Base-by-base conservation (phyloP, 1,140 invertebrate species). In the Yoshiicerus persimilis region DNA sequence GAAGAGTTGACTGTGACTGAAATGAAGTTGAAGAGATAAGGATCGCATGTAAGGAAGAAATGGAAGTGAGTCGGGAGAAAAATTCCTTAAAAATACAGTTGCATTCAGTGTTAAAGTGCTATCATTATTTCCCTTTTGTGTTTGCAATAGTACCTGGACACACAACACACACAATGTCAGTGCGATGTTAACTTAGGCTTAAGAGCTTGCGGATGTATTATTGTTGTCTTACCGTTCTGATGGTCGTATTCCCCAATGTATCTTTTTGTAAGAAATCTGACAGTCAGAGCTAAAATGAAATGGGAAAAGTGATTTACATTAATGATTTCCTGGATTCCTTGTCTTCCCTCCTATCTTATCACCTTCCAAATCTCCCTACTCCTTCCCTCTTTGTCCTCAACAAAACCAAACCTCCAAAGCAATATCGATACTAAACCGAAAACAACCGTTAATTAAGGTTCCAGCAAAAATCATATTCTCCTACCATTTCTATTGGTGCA, bases 181-280 rank as follows among this genome's bases (percentile, higher is more conserved):
- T 4, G 32, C 10, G 30, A 84, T 25, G 27, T 84, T 25, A 84
- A 36, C 30, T 84, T 64, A 47, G 11, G 34, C 36, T 90, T 70
- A 84, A n/a, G 47, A n/a, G 47, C 16, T 47, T 56, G 47, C 47
- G 47, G 47, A 56, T 56, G 47, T 41, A 39, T 32, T 25, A 47
- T 2, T 10, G 38, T 66, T 62, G n/a, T 90, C 92, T 93, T 94
- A 97, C 96, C 96, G 93, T 96, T 95, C 93, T 97, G 96, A 92
- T 98, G 97, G 92, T 98, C 97, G 92, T 98, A 98, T 93, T 98
- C 97, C 70, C 97, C 97, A 88, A 98, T 98, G 92, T 97, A 98
- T 89, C 97, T 93, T 91, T 96, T 96, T 0, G 97, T 98, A 66
- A 98, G 93, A 92, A 97, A 98, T 90, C 97, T 94, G 70, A 98